Conservation (phyloP, 2,797 vertebrate species). For the Vireo griseus region DNA sequence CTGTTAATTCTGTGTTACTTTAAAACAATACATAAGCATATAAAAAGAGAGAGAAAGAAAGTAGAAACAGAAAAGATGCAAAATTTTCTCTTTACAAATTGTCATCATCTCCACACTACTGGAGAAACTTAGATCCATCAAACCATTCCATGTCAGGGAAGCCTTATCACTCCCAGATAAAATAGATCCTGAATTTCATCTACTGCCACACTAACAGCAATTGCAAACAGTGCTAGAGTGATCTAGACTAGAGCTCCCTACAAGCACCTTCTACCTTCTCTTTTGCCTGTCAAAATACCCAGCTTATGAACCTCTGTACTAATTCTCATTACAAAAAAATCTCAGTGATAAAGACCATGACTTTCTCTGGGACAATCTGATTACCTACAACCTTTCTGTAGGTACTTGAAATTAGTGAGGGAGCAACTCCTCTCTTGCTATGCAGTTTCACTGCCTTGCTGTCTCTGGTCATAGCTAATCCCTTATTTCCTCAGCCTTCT, state of each 20-base stretch:
- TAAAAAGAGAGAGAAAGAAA: not conserved
- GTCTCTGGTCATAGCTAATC: not conserved
- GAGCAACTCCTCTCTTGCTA: not conserved
- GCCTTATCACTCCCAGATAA: not conserved
- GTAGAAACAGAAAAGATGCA: not conserved
- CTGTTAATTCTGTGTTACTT: not conserved
- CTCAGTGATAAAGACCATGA: not conserved
- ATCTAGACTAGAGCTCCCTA: not conserved
- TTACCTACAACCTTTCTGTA: not conserved
- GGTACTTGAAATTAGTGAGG: not conserved
- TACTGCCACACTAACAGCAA: not conserved
- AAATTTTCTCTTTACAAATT: not conserved
- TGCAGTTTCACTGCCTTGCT: not conserved
- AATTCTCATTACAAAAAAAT: not conserved
- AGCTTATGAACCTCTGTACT: not conserved
- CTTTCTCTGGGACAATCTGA: not conserved
- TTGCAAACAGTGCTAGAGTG: not conserved
- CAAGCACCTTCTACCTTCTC: not conserved
- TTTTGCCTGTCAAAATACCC: not conserved
- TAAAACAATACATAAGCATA: not conserved
- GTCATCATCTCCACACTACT: not conserved
- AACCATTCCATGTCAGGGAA: not conserved
- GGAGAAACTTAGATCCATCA: not conserved
- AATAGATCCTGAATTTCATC: not conserved
- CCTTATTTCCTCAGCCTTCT: not conserved